phyloP scores from a whole-genome alignment of 2,113 vertebrate species.

The Festucalex cinctus region DNA sequence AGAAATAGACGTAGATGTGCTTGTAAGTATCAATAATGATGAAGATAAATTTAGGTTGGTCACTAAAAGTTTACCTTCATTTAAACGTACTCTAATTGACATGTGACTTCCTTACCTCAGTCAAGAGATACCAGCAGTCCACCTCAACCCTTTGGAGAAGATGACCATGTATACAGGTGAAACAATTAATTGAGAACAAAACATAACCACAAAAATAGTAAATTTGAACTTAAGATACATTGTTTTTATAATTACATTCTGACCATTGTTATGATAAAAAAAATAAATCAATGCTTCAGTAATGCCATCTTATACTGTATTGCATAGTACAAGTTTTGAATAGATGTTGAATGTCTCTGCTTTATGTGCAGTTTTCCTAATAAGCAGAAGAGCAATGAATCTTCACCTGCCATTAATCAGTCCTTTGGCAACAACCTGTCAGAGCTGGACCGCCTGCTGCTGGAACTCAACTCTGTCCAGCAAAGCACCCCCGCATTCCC shows the following conservation, averaged over 20 bases:
- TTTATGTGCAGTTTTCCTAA: slow-evolving; percentile 81
- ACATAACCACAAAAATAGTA: not conserved
- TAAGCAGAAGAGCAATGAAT: slow-evolving; percentile 86
- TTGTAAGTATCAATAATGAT: not conserved
- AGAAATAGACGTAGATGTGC: slow-evolving; percentile 78
- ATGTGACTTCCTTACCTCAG: slow-evolving; percentile 46
- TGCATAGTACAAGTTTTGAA: not conserved
- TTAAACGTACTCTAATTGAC: not conserved
- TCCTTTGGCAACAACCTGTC: slow-evolving; percentile 90
- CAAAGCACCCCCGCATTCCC: slow-evolving; percentile 75
- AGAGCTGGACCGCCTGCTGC: slow-evolving; percentile 87
- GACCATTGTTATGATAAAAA: not conserved
- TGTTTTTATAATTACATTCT: not conserved
- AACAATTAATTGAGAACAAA: not conserved
- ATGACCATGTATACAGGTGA: slow-evolving; percentile 95
- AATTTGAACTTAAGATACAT: not conserved
- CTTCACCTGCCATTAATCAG: slow-evolving; percentile 81
- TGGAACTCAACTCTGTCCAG: slow-evolving; percentile 90
- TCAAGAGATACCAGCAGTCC: slow-evolving; percentile 72
- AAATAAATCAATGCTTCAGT: no score
- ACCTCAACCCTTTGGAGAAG: slow-evolving; percentile 71
- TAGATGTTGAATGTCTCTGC: slow-evolving; percentile 4
- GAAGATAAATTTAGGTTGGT: not conserved
- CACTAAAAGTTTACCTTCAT: not conserved
- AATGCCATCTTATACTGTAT: no score